Evolutionary conservation across 2,888 invertebrate species (phyloP), one percentile per base, ranked within the genome.

Genomic region (Himalopsyche japonica): DNA sequence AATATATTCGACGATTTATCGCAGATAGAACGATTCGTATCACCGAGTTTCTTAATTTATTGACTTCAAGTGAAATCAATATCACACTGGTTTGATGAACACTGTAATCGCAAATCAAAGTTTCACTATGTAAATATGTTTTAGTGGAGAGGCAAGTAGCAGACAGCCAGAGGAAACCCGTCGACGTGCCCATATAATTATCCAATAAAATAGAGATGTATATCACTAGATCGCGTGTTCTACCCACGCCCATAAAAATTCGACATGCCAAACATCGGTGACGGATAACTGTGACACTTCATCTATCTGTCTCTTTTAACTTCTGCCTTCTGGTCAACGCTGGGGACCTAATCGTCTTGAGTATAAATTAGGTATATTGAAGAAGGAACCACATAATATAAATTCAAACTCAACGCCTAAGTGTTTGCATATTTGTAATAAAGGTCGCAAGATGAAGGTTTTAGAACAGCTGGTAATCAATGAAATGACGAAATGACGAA

Each of bases 121-220:
- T 80, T 49, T 27, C 80, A 49, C 27, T 80, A 43, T 79, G 79
- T 79, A 15, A 79, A 79, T 47, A 79, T 43, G n/a, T 80, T 43
- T 43, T 64, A 37, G 37, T 37, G 24, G 81, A 70, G 81, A 57
- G 79, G 70, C 78, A 79, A 57, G 57, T 57, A 20, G 57, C 20
- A 10, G 79, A 20, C 18, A 49, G 79, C 12, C 24, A 79, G 77
- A 76, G 82, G 76, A 49, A 43, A 43, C 79, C 47, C 79, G 79
- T 43, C 43, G 79, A 79, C 79, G 79, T 79, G 43, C 79, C 82
- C 82, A 79, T 83, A 83, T 83, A 83, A 83, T 83, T 83, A 83
- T 83, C 83, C 80, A 83, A 83, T 83, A 83, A 83, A 83, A 70
- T 76, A 37, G 30, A 32, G 83, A 83, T 83, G 34, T 43, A 30